These are phyloP conservation scores for Kryptolebias ocellatus DNA, from an alignment of 2,797 vertebrate genomes.

Conservation along the genomic window DNA sequence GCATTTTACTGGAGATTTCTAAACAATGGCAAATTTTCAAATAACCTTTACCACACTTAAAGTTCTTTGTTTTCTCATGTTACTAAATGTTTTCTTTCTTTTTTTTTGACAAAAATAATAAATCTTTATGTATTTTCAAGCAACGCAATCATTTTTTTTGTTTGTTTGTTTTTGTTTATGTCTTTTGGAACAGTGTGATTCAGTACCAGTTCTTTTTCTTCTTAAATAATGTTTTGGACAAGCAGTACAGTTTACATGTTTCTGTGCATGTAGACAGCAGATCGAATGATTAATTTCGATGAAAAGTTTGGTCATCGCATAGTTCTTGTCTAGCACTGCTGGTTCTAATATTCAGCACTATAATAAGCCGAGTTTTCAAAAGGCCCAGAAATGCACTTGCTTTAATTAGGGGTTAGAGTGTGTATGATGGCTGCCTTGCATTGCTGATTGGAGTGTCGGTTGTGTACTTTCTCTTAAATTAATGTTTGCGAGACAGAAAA, in stretches of 20 bases:
- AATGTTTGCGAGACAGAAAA: not conserved
- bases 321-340: conserved; percentile 2
- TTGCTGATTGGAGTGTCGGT: not conserved
- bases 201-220: not conserved
- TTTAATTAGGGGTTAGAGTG: not conserved
- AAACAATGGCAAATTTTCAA: conserved; percentile 50
- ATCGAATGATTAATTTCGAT: conserved; percentile 36
- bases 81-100: conserved; percentile 18
- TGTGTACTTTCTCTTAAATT: conserved; percentile 1
- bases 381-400: conserved; percentile 14
- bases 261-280: conserved; percentile 15
- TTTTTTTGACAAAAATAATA: conserved; percentile 4
- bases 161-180: not conserved
- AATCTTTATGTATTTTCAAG: conserved; percentile 4
- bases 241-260: conserved; percentile 40
- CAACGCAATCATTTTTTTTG: not conserved
- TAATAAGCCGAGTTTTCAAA: conserved; percentile 25
- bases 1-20: conserved; percentile 64
- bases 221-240: conserved; percentile 30
- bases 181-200: not conserved
- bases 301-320: conserved; percentile 16
- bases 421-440: not conserved
- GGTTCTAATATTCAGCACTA: conserved; percentile 24
- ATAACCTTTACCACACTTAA: conserved; percentile 29
- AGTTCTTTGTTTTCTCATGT: conserved; percentile 19